Percentiles rank a stretch among this genome's conserved stretches.
Conservation (phyloP, 1,140 invertebrate species). For the Mylabris phalerata region DNA sequence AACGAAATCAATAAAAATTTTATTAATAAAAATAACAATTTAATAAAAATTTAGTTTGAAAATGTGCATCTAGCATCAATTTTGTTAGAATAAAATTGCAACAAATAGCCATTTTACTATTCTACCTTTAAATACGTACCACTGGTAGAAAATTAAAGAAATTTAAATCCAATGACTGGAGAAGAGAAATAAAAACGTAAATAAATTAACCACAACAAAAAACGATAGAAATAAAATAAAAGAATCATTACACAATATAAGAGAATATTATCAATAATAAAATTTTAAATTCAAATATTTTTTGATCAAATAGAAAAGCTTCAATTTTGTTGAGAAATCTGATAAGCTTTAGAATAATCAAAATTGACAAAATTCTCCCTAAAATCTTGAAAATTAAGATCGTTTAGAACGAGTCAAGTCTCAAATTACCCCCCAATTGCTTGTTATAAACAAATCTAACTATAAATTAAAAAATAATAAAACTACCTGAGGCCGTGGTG, state of each 20-base stretch:
- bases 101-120: no score
- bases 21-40: neutral
- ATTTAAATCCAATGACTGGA: slow-evolving; percentile 32
- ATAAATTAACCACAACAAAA: neutral
- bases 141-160: slow-evolving; percentile 20
- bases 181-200: neutral
- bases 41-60: neutral
- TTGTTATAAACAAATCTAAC: no score
- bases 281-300: no score
- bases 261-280: no score
- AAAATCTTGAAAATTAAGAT: no score
- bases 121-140: slow-evolving; percentile 20
- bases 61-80: neutral
- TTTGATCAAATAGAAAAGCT: neutral
- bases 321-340: neutral
- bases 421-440: no score
- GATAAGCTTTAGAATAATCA: neutral
- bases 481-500: slow-evolving; percentile 32
- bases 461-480: neutral
- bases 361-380: no score
- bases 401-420: no score
- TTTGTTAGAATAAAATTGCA: neutral
- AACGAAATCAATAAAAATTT: neutral
- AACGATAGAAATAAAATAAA: neutral
- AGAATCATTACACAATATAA: no score